Conservation (phyloP, 2,888 invertebrate species). For the Monopis laevigella region DNA sequence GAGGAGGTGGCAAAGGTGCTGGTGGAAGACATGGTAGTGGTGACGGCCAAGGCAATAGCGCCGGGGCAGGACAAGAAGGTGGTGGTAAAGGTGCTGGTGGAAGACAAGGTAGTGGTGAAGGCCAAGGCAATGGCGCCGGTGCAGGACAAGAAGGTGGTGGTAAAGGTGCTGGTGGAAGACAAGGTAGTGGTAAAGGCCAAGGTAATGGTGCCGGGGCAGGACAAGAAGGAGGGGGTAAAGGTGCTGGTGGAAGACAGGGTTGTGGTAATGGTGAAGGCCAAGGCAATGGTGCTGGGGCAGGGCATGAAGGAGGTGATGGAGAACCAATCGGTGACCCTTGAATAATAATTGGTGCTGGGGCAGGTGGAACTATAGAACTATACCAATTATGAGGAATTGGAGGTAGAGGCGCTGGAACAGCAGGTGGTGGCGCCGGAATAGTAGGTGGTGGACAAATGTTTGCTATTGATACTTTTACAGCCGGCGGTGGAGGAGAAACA, state of each 20-base stretch:
- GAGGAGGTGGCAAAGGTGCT: no score
- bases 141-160: slow-evolving; percentile 20
- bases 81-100: slow-evolving; percentile 17
- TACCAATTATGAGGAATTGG: slow-evolving; percentile 16
- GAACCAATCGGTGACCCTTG: background rate
- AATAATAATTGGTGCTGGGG: no score
- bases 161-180: slow-evolving; percentile 23
- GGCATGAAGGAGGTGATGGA: background rate
- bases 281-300: background rate
- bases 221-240: slow-evolving; percentile 23
- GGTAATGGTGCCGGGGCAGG: slow-evolving; percentile 17
- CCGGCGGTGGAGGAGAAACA: background rate
- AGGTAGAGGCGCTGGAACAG: slow-evolving; percentile 19
- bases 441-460: background rate
- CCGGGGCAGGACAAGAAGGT: slow-evolving; percentile 10
- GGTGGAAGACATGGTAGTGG: slow-evolving; percentile 22
- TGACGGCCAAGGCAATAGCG: slow-evolving; percentile 25
- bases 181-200: background rate
- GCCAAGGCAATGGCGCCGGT: slow-evolving; percentile 19
- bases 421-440: background rate
- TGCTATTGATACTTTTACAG: background rate
- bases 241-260: slow-evolving; percentile 14
- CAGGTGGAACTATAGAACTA: slow-evolving; percentile 12
- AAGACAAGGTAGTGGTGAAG: slow-evolving; percentile 19
- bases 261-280: background rate